These are phyloP conservation scores for Diacarnus erythraeanus DNA, from an alignment of 37 sponge, comb jelly and placozoan species.

Conservation along the genomic window DNA sequence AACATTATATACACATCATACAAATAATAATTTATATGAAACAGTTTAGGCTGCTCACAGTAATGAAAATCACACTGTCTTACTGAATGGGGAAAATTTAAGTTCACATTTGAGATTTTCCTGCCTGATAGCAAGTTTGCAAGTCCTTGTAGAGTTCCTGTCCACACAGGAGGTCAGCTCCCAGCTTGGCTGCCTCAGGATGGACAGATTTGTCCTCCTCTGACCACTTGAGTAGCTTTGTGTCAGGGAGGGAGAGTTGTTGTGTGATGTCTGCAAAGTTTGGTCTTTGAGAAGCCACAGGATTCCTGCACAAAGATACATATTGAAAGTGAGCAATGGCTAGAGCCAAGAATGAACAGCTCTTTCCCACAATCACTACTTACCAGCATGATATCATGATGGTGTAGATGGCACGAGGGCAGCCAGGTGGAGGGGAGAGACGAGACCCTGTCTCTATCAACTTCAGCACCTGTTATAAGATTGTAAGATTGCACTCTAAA, in stretches of 20 bases:
- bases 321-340: no score
- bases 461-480: background rate
- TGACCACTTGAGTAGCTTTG: conserved; percentile 33
- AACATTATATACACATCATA: no score
- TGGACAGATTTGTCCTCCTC: conserved; percentile 26
- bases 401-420: conserved; percentile 3
- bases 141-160: conserved; percentile 32
- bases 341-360: no score
- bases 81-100: no score
- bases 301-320: background rate
- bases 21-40: no score
- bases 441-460: background rate
- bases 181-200: conserved; percentile 34
- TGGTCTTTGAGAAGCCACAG: background rate
- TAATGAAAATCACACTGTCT: no score
- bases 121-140: background rate
- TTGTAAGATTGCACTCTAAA: background rate
- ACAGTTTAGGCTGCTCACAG: no score
- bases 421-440: conserved; percentile 12
- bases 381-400: conserved; percentile 11
- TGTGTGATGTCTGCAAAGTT: background rate
- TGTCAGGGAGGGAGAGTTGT: conserved; percentile 28
- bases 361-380: background rate
- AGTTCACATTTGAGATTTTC: no score
- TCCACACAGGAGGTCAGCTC: conserved; percentile 26